Conservation (phyloP, 1,140 invertebrate genomes). For the Heliconius eleuchia region DNA sequence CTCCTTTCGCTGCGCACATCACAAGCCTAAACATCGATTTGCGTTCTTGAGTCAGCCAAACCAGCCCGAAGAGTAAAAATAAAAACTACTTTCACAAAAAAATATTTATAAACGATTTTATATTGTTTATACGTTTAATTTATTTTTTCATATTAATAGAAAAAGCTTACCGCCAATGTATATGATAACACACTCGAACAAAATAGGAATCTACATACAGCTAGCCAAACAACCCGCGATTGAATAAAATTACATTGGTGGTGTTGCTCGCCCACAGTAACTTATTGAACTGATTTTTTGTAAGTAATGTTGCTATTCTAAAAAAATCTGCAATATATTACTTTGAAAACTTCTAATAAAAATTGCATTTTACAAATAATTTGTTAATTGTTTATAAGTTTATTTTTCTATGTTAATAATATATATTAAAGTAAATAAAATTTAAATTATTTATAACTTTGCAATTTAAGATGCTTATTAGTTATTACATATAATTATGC, state of each 20-base stretch:
- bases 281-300: background rate
- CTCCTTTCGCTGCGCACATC: constrained; percentile 39
- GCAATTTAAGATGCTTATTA: no score
- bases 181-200: constrained; percentile 25
- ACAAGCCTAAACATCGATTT: constrained; percentile 61
- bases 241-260: constrained; percentile 17
- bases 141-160: constrained; percentile 1
- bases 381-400: no score
- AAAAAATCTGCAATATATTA: background rate
- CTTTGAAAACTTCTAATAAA: no score
- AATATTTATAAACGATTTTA: background rate
- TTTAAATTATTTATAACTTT: no score
- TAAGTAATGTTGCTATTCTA: constrained; percentile 13
- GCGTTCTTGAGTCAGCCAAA: constrained; percentile 30
- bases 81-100: background rate
- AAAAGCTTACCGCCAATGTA: constrained; percentile 33
- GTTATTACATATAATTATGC: no score
- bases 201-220: background rate
- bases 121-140: background rate
- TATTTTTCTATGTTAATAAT: no score
- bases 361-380: no score
- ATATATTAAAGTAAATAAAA: no score
- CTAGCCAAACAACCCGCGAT: background rate
- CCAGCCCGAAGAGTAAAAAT: background rate
- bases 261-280: constrained; percentile 17